Base-by-base conservation (phyloP, 1,140 invertebrate species). In the Gryllus bimaculatus region DNA sequence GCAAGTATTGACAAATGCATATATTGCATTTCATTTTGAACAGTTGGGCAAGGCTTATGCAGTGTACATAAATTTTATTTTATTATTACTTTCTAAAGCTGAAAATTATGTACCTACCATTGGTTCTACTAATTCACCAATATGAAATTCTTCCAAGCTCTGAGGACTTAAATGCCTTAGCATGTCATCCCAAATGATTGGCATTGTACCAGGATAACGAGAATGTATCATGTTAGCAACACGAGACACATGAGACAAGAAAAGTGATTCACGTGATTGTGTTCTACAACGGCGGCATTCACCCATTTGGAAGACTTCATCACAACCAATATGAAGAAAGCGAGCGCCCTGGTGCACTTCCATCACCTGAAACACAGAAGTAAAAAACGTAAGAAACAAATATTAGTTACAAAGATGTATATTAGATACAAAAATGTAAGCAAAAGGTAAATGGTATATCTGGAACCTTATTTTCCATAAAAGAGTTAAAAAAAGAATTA, bases 141-240 rank as follows among this genome's bases (percentile, higher is more conserved):
- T 87, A 18, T 90, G 84, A 81, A 82, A 86, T 13, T 83, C 86
- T 79, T 86, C 83, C 39, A 90, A 83, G 47, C 84, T 82, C 8
- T 85, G 83, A 15, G 83, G 80, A 8, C 85, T 81, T 73, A 89
- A 85, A 74, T 91, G 89, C 47, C 95, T 87, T 66, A 98, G 84
- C 95, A 98, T 98, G 84, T 99, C 97, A 83, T 98, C 96, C 97
- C 97, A 98, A 82, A 98, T 93, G 10, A 99, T 91, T 10, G 94
- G 89, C 47, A 89, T 91, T 1, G 82, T 78, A 39, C 26, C 15
- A 8, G 77, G 26, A 48, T 88, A 87, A 48, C 85, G 85, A 2
- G 81, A 81, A 8, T 83, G 81, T 7, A 88, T 85, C 80, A 87
- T 86, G 8, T 78, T 82, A 8, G 88, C 87, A 15, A 89, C 85